Base-by-base conservation (phyloP, 2,113 vertebrate genomes). In the Corynorhinus townsendii region DNA sequence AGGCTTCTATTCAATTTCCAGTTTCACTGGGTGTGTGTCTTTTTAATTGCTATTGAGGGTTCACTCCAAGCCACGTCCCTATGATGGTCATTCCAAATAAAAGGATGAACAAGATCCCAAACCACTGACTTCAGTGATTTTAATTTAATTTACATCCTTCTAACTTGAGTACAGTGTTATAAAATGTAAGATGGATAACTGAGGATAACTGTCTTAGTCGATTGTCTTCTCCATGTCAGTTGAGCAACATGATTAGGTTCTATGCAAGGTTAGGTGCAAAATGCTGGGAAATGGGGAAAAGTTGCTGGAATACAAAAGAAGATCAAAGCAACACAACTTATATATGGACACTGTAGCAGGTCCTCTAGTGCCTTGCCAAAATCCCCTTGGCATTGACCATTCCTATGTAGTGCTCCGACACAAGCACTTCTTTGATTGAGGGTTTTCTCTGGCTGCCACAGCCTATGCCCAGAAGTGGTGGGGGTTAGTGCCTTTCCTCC, bases 1-100 rank as follows among this genome's bases (percentile, higher is more conserved):
- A 91, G n/a, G 35, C 2, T 72, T 90, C 85, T 81, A 56, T 81
- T 90, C 45, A 80, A 79, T 93, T 94, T 94, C 94, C 45, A 85
- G 62, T 86, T 88, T 76, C 4, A 33, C 45, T 49, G 11, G 35
- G 11, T 26, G 22, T 59, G 56, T 22, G 0, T 24, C 16, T 75
- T 52, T 35, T 71, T 47, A 26, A 73, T 35, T 35, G 35, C 91
- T 71, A 49, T 59, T 72, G 28, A 40, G 15, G 24, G 11, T 73
- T 56, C 22, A 52, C 40, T 76, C 19, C 38, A 56, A 86, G 30
- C 71, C 56, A 84, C 33, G 3, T 84, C 17, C 28, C 68, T 20
- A 54, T 24, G 2, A 35, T 35, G 5, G 26, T 15, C 15, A 87
- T 47, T 84, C 26, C 59, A 30, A 87, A 79, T 84, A 84, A 87